Conservation (phyloP, 2,888 invertebrate genomes). For the Amblyteles armatorius region DNA sequence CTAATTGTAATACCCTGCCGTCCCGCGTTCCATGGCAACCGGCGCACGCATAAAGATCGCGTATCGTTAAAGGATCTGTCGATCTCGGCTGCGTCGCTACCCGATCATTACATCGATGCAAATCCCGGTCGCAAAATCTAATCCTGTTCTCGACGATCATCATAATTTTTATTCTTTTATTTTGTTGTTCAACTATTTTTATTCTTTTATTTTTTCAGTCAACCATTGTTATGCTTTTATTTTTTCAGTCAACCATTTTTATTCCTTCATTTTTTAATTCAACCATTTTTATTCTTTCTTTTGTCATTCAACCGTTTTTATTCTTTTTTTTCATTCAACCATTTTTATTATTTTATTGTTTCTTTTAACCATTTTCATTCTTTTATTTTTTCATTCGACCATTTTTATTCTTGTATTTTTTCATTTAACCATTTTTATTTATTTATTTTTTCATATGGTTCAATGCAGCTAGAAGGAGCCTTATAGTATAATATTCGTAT, state of each 20-base stretch:
- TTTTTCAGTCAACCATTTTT: neutral
- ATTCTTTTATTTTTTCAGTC: neutral
- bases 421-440: neutral
- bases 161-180: conserved; percentile 28
- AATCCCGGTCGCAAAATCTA: conserved; percentile 43
- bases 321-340: neutral
- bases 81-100: conserved; percentile 2
- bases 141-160: conserved; percentile 41
- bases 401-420: neutral
- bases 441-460: neutral
- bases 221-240: neutral
- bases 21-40: neutral
- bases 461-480: conserved; percentile 4
- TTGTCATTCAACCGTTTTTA: neutral
- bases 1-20: conserved; percentile 54
- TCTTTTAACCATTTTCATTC: neutral
- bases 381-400: neutral
- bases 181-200: neutral
- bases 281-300: neutral
- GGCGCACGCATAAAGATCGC: neutral
- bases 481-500: conserved; percentile 44
- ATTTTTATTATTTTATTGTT: neutral
- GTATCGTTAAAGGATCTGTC: conserved; percentile 36
- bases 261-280: neutral
- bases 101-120: conserved; percentile 51